These are phyloP conservation scores for Periophthalmodon schlosseri DNA, from an alignment of 2,113 vertebrate species.

Conservation along the genomic window DNA sequence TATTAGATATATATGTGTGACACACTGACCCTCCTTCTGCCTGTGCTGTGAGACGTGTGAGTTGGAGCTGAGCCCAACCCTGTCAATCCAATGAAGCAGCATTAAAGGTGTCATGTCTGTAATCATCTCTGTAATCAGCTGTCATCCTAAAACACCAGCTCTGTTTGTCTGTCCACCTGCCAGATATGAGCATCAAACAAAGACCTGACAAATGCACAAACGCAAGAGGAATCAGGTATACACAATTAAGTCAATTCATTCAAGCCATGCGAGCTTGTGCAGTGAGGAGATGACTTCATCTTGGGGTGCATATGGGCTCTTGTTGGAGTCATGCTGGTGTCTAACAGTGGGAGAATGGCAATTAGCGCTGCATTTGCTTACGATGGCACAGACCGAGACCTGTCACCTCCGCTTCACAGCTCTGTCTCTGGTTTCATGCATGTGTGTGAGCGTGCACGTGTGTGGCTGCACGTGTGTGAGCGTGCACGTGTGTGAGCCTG, in stretches of 20 bases:
- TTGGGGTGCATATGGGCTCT: slow-evolving; percentile 56
- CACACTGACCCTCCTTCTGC: slow-evolving; percentile 51
- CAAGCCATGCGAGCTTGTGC: background rate
- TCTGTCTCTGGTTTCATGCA: slow-evolving; percentile 58
- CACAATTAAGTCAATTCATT: background rate
- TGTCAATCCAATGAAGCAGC: slow-evolving; percentile 69
- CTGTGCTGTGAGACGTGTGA: slow-evolving; percentile 59
- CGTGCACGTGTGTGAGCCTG: background rate
- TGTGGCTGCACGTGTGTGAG: slow-evolving; percentile 12
- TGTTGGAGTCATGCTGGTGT: slow-evolving; percentile 54
- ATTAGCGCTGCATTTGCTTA: slow-evolving; percentile 74
- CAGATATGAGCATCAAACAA: slow-evolving; percentile 31
- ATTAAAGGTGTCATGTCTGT: slow-evolving; percentile 63
- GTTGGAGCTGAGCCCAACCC: slow-evolving; percentile 55
- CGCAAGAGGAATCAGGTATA: background rate
- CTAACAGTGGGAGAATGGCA: slow-evolving; percentile 63
- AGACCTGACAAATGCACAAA: slow-evolving; percentile 11
- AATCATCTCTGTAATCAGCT: slow-evolving; percentile 60
- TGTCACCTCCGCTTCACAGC: slow-evolving; percentile 70
- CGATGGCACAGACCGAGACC: slow-evolving; percentile 71
- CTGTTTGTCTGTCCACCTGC: slow-evolving; percentile 37
- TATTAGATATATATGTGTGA: slow-evolving; percentile 29
- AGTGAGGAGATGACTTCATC: slow-evolving; percentile 42
- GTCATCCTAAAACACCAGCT: slow-evolving; percentile 50
- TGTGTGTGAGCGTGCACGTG: slow-evolving; percentile 15